These are phyloP conservation scores for Aphidoletes aphidimyza DNA, from an alignment of 2,888 invertebrate genomes.

Conservation along the genomic window DNA sequence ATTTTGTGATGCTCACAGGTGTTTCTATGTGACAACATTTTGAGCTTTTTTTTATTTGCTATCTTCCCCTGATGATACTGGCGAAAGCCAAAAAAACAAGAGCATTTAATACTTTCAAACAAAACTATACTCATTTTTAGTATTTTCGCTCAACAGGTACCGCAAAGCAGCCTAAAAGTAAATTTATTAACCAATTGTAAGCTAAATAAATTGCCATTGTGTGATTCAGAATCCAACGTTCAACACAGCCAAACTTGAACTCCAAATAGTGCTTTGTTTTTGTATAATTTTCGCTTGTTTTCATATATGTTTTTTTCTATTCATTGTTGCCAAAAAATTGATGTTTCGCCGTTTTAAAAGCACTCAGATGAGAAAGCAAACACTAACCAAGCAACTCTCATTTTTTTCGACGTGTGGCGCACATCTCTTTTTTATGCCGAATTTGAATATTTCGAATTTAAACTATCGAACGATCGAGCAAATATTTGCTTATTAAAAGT, in stretches of 20 bases:
- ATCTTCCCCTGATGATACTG: no score
- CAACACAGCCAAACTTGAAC: background rate
- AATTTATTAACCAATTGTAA: conserved; percentile 11
- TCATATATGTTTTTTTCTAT: no score
- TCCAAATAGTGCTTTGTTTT: background rate
- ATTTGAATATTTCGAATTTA: no score
- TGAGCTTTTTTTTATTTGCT: no score
- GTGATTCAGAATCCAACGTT: background rate
- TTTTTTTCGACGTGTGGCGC: background rate
- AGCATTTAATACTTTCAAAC: background rate
- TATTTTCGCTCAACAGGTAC: background rate
- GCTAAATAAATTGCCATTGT: no score
- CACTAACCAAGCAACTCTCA: background rate
- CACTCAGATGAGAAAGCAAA: background rate
- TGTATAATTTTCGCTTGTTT: background rate
- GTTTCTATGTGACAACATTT: background rate
- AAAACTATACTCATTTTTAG: background rate
- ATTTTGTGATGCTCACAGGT: background rate
- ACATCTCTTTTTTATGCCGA: background rate
- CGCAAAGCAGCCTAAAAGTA: background rate
- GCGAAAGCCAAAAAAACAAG: background rate
- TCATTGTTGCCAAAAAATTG: background rate
- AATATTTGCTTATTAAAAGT: conserved; percentile 18
- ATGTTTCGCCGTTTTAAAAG: conserved; percentile 14
- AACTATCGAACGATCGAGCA: background rate